Evolutionary conservation across 2,888 invertebrate species (phyloP).

Genomic region (Zygothrica quintamaculata): DNA sequence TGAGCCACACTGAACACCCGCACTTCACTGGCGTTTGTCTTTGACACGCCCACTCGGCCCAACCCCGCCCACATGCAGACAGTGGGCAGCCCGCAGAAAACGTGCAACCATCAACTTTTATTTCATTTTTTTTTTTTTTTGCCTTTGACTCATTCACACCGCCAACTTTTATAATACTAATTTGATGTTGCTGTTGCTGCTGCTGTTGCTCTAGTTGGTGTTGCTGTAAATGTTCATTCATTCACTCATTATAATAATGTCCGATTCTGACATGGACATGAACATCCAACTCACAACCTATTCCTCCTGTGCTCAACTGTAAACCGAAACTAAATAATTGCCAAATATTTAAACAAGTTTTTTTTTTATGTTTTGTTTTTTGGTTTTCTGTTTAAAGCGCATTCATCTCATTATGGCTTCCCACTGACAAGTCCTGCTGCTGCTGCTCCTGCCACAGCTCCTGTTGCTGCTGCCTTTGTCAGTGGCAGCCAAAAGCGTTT

Average conservation of each 20-base stretch:
- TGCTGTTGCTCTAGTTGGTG: too few relatives aligned
- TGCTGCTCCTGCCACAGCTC: too few relatives aligned
- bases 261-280: slow-evolving; percentile 32
- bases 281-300: neutral
- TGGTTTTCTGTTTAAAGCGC: slow-evolving; percentile 39
- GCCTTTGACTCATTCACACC: slow-evolving; percentile 49
- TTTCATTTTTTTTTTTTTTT: too few relatives aligned
- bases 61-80: neutral
- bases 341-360: slow-evolving; percentile 71
- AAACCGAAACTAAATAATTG: slow-evolving; percentile 76
- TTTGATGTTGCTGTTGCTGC: slow-evolving; percentile 60
- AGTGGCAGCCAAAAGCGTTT: slow-evolving; percentile 4
- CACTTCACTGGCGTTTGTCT: slow-evolving; percentile 66
- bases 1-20: slow-evolving; percentile 31
- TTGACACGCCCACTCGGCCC: slow-evolving; percentile 59
- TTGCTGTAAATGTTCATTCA: slow-evolving; percentile 47
- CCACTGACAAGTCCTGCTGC: slow-evolving; percentile 34
- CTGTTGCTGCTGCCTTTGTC: slow-evolving; percentile 29
- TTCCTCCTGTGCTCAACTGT: slow-evolving; percentile 13
- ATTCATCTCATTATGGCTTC: slow-evolving; percentile 76
- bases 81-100: slow-evolving; percentile 43
- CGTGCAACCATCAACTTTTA: slow-evolving; percentile 42
- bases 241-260: slow-evolving; percentile 58
- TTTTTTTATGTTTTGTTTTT: slow-evolving; percentile 11
- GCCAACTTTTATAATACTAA: slow-evolving; percentile 66